Conservation (phyloP, 2,113 vertebrate genomes). For the Oreochromis niloticus region DNA sequence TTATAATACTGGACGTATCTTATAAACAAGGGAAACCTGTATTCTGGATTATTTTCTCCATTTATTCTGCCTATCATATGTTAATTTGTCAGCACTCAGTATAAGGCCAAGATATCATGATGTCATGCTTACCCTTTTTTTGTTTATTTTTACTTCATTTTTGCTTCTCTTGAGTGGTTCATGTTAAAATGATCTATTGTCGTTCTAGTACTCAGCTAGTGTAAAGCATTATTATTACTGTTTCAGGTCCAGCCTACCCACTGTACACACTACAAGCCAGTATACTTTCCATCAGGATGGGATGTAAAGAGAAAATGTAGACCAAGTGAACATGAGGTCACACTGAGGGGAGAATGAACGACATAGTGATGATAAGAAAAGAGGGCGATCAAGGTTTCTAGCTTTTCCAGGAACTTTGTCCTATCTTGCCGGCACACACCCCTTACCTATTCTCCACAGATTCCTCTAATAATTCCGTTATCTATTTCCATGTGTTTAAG, state of each 20-base stretch:
- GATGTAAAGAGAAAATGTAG: not conserved
- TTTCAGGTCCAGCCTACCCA: not conserved
- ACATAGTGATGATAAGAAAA: not conserved
- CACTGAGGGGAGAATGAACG: not conserved
- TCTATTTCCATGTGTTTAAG: slow-evolving; percentile 49
- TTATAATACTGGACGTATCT: too few relatives aligned
- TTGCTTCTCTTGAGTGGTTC: not conserved
- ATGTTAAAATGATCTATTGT: not conserved
- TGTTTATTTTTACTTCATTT: not conserved
- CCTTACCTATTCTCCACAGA: slow-evolving; percentile 18
- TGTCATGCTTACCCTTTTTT: not conserved
- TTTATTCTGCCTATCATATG: not conserved
- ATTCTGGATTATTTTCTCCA: not conserved
- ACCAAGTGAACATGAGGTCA: not conserved
- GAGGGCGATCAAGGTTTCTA: not conserved
- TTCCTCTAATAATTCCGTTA: slow-evolving; percentile 30
- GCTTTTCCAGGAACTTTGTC: slow-evolving; percentile 17
- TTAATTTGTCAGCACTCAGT: not conserved
- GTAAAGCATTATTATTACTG: not conserved
- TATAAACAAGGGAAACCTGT: not conserved
- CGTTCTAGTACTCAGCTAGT: not conserved
- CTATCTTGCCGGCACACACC: slow-evolving; percentile 21
- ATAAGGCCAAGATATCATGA: not conserved
- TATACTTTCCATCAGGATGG: not conserved
- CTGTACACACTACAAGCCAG: not conserved